Evolutionary conservation across 2,797 vertebrate species (phyloP), one percentile per base, ranked within the genome.

Genomic region (Scolopax bukidnonensis): DNA sequence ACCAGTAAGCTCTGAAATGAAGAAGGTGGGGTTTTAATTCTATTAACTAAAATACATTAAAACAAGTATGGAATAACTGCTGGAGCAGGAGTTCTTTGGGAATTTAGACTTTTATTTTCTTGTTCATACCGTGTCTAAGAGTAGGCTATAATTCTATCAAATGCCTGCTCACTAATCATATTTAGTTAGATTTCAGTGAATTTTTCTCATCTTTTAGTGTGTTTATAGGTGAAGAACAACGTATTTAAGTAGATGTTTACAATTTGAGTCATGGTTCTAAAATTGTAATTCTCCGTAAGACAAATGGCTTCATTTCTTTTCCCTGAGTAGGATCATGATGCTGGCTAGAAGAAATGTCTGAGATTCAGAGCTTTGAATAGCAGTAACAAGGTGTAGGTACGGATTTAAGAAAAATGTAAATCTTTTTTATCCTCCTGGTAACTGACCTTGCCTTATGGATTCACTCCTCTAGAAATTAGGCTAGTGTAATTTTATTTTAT

Each of bases 401-500:
- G 32, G 50, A 56, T 56, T 71, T 68, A 81, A 68, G 59, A 79
- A 94, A 95, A 90, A 78, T n/a, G 30, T n/a, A 53, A 48, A 76
- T 64, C 2, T 40, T 75, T 64, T 59, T 75, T 69, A 64, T 41
- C 27, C 16, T 84, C 40, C 50, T 45, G 30, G 33, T 84, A 75
- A 27, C 33, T 69, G 83, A 76, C 68, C 41, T 74, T 82, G 81
- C 67, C 54, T 84, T n/a, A 77, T 64, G 68, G 64, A 90, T 63
- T 95, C 25, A 83, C 12, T 83, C 56, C 40, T 77, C 43, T 51
- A 59, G 68, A 65, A 92, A 79, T 70, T 16, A 83, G 40, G n/a
- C 45, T 65, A 83, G 15, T 60, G 48, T 70, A 85, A 95, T 89
- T 87, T 56, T 83, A 21, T 70, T 95, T 93, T 40, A 74, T 89